Conservation (phyloP, 2,113 vertebrate genomes). For the Podocnemis expansa region DNA sequence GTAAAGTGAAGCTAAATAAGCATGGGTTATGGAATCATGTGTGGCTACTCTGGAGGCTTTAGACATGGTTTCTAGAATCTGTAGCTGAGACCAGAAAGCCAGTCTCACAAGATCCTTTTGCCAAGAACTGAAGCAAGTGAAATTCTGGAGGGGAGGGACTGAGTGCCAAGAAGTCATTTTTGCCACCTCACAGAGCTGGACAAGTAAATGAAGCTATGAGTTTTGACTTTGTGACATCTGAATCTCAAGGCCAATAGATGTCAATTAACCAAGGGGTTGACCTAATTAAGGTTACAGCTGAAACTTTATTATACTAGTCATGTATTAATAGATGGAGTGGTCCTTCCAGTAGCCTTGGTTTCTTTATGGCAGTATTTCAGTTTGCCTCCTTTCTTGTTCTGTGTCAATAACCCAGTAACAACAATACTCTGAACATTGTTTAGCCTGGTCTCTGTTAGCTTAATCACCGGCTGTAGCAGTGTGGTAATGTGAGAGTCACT, state of each 20-base stretch:
- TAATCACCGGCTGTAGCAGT: not conserved
- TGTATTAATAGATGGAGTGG: not conserved
- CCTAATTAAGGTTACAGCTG: not conserved
- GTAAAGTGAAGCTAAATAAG: not conserved
- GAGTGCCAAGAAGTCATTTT: not conserved
- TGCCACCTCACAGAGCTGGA: not conserved
- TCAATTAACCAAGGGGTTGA: not conserved
- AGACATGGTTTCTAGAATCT: not conserved
- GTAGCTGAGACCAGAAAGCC: not conserved
- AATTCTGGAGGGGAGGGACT: not conserved
- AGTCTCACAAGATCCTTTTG: not conserved
- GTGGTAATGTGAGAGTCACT: not conserved
- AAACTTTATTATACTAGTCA: not conserved
- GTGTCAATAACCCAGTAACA: not conserved
- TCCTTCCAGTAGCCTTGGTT: not conserved
- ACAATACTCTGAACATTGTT: not conserved
- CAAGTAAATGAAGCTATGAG: not conserved
- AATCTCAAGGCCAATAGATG: not conserved
- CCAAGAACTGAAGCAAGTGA: not conserved
- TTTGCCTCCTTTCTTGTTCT: not conserved
- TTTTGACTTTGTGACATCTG: not conserved
- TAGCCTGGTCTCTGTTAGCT: not conserved
- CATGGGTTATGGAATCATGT: not conserved
- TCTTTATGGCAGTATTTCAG: not conserved
- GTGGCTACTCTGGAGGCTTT: not conserved